Conservation (phyloP, 2,888 invertebrate genomes). For the Polymixis flavicincta region DNA sequence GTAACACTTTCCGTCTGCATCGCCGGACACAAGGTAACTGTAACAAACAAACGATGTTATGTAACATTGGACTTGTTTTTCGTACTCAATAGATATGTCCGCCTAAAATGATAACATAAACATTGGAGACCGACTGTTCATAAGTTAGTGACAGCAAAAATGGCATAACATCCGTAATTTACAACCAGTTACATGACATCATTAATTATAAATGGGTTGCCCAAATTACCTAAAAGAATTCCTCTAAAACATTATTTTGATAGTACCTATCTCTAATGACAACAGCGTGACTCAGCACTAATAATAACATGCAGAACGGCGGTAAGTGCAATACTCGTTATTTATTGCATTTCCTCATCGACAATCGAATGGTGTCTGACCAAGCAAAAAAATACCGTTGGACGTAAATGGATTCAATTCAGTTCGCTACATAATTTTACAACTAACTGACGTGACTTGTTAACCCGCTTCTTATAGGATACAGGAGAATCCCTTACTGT, state of each 20-base stretch:
- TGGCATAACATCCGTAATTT: neutral
- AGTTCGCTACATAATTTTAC: neutral
- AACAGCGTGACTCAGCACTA: conserved; percentile 4
- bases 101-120: conserved; percentile 11
- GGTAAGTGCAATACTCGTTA: conserved; percentile 1
- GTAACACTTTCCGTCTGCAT: conserved; percentile 99
- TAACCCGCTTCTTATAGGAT: neutral
- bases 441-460: neutral
- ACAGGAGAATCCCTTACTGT: neutral
- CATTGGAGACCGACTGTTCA: neutral
- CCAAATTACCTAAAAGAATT: neutral
- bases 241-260: neutral
- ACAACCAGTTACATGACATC: neutral
- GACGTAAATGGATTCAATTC: conserved; percentile 12
- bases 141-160: neutral
- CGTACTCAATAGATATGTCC: conserved; percentile 1
- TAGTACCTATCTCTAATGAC: neutral
- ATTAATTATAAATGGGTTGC: neutral
- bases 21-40: conserved; percentile 99
- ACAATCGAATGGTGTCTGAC: conserved; percentile 7
- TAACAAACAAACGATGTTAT: conserved; percentile 75
- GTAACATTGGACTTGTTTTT: conserved; percentile 24
- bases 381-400: conserved; percentile 29
- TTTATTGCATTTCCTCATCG: conserved; percentile 31
- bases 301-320: conserved; percentile 1